A percentile compares a stretch with the other conserved stretches of the same genome.
Conservation (phyloP, 2,797 vertebrate genomes). For the Acridotheres tristis region DNA sequence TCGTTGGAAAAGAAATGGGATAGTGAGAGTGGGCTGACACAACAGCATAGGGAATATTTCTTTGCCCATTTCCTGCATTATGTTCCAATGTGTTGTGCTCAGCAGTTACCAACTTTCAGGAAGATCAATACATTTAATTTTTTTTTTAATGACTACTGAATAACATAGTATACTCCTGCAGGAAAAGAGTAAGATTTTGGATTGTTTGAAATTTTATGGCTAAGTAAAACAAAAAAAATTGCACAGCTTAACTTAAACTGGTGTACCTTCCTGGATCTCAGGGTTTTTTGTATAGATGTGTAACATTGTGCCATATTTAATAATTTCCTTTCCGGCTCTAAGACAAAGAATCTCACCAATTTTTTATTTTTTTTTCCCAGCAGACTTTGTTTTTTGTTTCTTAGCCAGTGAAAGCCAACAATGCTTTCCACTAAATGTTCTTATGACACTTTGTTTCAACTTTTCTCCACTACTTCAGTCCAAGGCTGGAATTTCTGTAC, state of each 20-base stretch:
- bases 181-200: background rate
- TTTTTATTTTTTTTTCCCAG: background rate
- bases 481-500: background rate
- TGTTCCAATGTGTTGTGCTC: background rate
- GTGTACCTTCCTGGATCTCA: background rate
- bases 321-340: background rate
- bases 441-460: background rate
- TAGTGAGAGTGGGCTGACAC: background rate
- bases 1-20: background rate
- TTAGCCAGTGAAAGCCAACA: background rate
- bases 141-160: background rate
- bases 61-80: background rate
- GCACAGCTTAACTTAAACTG: background rate
- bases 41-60: background rate
- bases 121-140: accelerated
- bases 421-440: background rate
- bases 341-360: background rate
- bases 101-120: background rate
- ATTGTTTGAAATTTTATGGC: background rate
- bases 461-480: background rate
- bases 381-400: background rate
- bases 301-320: background rate
- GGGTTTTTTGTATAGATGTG: accelerated
- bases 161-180: background rate
- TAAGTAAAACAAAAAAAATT: background rate